Percentiles rank a stretch among this genome's conserved stretches.
These are phyloP conservation scores for Danaus chrysippus DNA, from an alignment of 2,888 invertebrate species.

Conservation along the genomic window DNA sequence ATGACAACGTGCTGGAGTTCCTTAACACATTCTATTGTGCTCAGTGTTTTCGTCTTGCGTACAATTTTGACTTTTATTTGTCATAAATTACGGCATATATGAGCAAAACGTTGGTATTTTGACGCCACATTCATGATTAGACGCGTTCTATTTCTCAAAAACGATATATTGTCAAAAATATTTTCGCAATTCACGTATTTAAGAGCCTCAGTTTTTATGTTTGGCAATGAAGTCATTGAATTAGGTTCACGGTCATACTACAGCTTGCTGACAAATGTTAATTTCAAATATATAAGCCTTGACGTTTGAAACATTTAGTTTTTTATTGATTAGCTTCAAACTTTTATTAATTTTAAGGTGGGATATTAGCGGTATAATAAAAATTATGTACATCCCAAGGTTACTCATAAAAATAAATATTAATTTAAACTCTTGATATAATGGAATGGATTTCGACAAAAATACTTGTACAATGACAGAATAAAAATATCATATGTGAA, in stretches of 20 bases:
- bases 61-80: slow-evolving; percentile 31
- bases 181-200: slow-evolving; percentile 52
- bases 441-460: no score
- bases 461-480: no score
- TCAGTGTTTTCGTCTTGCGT: slow-evolving; percentile 25
- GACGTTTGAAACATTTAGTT: background rate
- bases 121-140: slow-evolving; percentile 57
- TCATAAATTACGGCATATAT: slow-evolving; percentile 3
- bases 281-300: slow-evolving; percentile 19
- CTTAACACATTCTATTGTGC: slow-evolving; percentile 59
- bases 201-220: slow-evolving; percentile 14
- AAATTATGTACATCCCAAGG: no score
- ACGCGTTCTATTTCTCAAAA: slow-evolving; percentile 64
- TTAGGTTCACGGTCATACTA: slow-evolving; percentile 35
- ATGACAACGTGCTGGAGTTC: slow-evolving; percentile 58
- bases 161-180: slow-evolving; percentile 45
- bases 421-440: no score
- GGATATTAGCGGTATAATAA: no score
- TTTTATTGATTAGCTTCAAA: background rate
- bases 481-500: no score
- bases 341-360: background rate
- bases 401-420: no score
- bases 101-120: slow-evolving; percentile 2
- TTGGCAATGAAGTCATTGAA: slow-evolving; percentile 25
- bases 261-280: slow-evolving; percentile 10